phyloP scores from a whole-genome alignment of 2,888 invertebrate genomes.

The Agonopterix alstromeriana region DNA sequence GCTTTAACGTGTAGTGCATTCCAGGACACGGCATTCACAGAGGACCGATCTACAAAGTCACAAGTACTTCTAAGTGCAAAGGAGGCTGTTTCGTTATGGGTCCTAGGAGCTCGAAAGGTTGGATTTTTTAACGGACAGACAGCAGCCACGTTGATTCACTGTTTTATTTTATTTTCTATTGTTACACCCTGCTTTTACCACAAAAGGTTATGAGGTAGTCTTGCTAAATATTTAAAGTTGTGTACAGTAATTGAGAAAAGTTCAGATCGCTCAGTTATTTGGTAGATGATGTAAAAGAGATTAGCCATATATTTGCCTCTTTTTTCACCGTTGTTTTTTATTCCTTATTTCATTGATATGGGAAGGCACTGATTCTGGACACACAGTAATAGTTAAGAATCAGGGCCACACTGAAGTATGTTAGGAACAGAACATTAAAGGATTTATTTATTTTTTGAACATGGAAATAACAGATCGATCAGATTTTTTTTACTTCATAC shows the following conservation, averaged over 20 bases:
- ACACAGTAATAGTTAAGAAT: too few relatives aligned
- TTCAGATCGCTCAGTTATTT: neutral
- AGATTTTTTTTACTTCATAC: too few relatives aligned
- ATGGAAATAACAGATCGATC: too few relatives aligned
- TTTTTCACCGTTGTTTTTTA: too few relatives aligned
- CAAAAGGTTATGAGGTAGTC: slow-evolving; percentile 21
- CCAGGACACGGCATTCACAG: slow-evolving; percentile 84
- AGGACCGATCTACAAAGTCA: slow-evolving; percentile 80
- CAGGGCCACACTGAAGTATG: too few relatives aligned
- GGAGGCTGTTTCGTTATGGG: slow-evolving; percentile 96
- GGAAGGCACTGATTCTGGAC: too few relatives aligned
- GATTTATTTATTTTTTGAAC: too few relatives aligned
- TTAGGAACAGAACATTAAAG: too few relatives aligned
- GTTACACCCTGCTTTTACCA: slow-evolving; percentile 28
- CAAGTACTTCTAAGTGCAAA: slow-evolving; percentile 93
- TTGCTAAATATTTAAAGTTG: slow-evolving; percentile 10
- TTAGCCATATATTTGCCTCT: too few relatives aligned
- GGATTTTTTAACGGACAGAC: slow-evolving; percentile 55
- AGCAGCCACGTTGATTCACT: slow-evolving; percentile 41
- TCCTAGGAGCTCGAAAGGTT: slow-evolving; percentile 95
- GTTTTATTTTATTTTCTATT: slow-evolving; percentile 24
- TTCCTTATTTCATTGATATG: too few relatives aligned
- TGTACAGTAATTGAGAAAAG: slow-evolving; percentile 1
- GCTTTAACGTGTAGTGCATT: slow-evolving; percentile 77
- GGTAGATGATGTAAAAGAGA: too few relatives aligned